Evolutionary conservation across 2,797 vertebrate genomes (phyloP).

Genomic region (Sebastes dallii): DNA sequence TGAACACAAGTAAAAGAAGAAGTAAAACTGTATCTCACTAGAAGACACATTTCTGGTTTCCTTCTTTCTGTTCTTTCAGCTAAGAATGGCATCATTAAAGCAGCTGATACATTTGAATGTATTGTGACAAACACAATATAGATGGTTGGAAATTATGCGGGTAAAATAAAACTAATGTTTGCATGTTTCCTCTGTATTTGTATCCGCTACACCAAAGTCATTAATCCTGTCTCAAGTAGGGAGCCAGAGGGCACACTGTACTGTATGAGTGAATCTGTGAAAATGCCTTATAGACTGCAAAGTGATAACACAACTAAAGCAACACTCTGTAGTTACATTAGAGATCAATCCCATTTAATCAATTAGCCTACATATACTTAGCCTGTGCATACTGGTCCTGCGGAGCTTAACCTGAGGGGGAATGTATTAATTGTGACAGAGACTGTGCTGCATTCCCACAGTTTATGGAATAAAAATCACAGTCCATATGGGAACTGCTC

Average conservation of each 20-base stretch:
- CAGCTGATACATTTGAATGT: neutral
- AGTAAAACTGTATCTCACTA: neutral
- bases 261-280: neutral
- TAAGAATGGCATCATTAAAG: neutral
- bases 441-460: neutral
- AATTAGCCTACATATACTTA: neutral
- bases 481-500: constrained; percentile 28
- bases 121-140: neutral
- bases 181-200: neutral
- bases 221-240: constrained; percentile 3
- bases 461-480: constrained; percentile 31
- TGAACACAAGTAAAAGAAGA: neutral
- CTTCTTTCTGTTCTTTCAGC: neutral
- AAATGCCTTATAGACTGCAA: neutral
- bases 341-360: neutral
- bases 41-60: neutral
- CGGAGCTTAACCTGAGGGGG: neutral
- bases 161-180: neutral
- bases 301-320: neutral
- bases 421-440: neutral
- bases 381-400: neutral
- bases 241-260: neutral
- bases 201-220: neutral
- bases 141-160: neutral
- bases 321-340: neutral